Evolutionary conservation across 1,140 invertebrate species (phyloP).

Genomic region (Formica selysi): DNA sequence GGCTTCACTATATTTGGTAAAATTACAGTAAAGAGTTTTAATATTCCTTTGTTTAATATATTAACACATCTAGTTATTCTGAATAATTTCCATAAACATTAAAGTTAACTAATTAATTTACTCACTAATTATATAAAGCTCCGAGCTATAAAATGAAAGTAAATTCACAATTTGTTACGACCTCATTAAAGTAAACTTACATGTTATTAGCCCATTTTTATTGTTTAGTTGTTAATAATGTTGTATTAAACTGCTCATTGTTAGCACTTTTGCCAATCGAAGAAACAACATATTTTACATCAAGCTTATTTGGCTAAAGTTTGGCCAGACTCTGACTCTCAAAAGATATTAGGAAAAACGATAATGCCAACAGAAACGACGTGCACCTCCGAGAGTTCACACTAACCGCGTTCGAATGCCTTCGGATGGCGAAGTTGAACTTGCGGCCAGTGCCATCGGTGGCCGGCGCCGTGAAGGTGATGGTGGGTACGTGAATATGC

Average conservation of each 20-base stretch:
- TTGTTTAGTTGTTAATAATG: constrained; percentile 6
- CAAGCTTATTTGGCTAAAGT: not conserved
- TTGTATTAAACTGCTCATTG: not conserved
- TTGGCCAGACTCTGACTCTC: constrained; percentile 7
- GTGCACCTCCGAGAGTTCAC: constrained; percentile 52
- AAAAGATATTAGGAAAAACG: not conserved
- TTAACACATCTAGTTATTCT: not conserved
- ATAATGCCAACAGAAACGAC: constrained; percentile 42
- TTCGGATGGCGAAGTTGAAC: constrained; percentile 87
- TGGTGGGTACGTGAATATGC: constrained; percentile 86
- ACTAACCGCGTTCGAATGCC: constrained; percentile 88
- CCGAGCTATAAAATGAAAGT: not conserved
- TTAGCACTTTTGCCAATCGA: not conserved
- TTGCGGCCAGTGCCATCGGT: constrained; percentile 84
- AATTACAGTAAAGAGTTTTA: constrained; percentile 1
- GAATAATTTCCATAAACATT: not conserved
- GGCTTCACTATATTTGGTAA: constrained; percentile 8
- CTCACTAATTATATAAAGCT: constrained; percentile 10
- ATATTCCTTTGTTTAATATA: not conserved
- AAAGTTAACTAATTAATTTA: not conserved
- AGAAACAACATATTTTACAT: not conserved
- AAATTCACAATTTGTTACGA: not conserved
- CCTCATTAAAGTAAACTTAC: not conserved
- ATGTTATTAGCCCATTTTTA: not conserved
- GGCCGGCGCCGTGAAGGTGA: constrained; percentile 85